Evolutionary conservation across 1,140 invertebrate genomes (phyloP).

Genomic region (Littorina saxatilis): DNA sequence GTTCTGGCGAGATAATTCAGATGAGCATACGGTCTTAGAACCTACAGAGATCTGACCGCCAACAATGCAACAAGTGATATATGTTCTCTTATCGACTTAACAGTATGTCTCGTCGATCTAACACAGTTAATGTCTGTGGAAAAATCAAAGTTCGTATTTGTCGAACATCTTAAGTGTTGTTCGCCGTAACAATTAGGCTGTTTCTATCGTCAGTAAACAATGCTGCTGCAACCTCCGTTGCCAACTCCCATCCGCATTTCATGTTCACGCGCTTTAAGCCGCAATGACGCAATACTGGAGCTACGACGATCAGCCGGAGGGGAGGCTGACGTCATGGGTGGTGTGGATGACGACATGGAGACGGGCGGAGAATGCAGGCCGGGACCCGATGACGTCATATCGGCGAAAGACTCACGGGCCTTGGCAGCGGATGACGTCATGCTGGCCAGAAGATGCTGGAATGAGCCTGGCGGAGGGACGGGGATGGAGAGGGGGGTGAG

Average conservation of each 20-base stretch:
- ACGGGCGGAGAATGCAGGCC: conserved; percentile 57
- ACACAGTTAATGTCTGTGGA: too few species aligned
- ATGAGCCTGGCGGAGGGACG: conserved; percentile 80
- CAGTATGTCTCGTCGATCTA: too few species aligned
- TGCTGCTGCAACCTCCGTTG: conserved; percentile 31
- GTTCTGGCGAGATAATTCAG: too few species aligned
- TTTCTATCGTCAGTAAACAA: conserved; percentile 36
- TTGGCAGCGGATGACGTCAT: conserved; percentile 81
- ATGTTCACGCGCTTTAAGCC: conserved; percentile 93
- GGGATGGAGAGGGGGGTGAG: conserved; percentile 61
- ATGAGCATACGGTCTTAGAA: too few species aligned
- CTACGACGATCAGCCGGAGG: conserved; percentile 82
- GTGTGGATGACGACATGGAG: background rate
- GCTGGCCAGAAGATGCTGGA: conserved; percentile 89
- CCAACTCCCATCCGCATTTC: conserved; percentile 83
- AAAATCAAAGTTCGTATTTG: too few species aligned
- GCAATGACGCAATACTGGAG: conserved; percentile 89
- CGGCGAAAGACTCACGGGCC: conserved; percentile 74
- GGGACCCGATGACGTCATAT: conserved; percentile 74
- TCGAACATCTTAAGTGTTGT: too few species aligned
- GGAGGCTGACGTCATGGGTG: conserved; percentile 44
- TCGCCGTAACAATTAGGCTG: too few species aligned
- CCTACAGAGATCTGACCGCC: too few species aligned
- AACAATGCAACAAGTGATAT: too few species aligned
- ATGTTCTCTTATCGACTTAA: too few species aligned